A percentile compares a stretch with the other conserved stretches of the same genome.
Conservation (phyloP, 2,888 invertebrate genomes). For the Tiphia femorata region DNA sequence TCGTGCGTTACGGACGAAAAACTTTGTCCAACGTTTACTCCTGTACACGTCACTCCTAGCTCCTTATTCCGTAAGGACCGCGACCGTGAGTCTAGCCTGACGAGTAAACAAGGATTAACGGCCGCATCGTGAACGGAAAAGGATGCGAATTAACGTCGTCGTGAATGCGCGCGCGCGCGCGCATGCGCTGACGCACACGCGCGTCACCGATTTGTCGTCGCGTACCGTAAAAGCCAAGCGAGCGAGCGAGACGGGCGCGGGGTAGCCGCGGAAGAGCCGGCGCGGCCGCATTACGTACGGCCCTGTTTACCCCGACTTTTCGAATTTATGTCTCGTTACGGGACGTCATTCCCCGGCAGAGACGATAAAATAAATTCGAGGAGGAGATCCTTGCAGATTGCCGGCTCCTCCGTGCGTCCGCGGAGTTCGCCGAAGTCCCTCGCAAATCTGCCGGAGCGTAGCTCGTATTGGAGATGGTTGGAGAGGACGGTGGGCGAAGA, state of each 20-base stretch:
- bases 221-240: constrained; percentile 46
- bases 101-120: constrained; percentile 12
- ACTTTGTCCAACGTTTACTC: too few species aligned
- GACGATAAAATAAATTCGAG: constrained; percentile 62
- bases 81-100: too few species aligned
- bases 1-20: too few species aligned
- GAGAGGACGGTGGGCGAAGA: constrained; percentile 11
- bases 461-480: constrained; percentile 27
- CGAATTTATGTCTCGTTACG: constrained; percentile 65
- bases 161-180: too few species aligned
- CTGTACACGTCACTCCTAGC: too few species aligned
- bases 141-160: constrained; percentile 4
- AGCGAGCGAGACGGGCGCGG: too few species aligned
- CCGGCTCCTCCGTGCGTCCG: constrained; percentile 42
- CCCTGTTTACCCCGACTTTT: constrained; percentile 59
- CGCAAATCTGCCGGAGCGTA: constrained; percentile 35
- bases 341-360: constrained; percentile 60
- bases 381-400: constrained; percentile 56
- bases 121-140: constrained; percentile 11
- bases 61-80: too few species aligned
- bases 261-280: constrained; percentile 44
- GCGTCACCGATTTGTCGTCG: constrained; percentile 39
- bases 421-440: constrained; percentile 34
- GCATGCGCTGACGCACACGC: too few species aligned
- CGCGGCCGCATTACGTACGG: constrained; percentile 57